Percentiles rank a stretch among this genome's conserved stretches.
Conservation (phyloP, 2,888 invertebrate genomes). For the Cheilosia soror region DNA sequence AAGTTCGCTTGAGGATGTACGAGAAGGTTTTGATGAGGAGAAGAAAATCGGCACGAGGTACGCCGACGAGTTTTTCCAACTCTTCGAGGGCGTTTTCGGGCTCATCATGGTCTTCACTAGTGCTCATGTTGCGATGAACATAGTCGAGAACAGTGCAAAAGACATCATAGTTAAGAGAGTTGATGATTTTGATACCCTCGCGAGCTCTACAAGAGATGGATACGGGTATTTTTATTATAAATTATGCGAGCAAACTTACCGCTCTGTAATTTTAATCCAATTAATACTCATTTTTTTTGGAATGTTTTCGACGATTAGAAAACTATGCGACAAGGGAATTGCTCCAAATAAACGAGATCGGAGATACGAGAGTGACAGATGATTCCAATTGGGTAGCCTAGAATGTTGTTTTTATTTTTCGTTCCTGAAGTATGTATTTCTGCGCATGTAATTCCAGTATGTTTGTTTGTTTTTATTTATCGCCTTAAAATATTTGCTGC, state of each 20-base stretch:
- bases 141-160: conserved; percentile 82
- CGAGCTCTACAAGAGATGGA: conserved; percentile 79
- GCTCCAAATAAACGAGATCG: conserved; percentile 41
- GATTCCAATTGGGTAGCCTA: neutral
- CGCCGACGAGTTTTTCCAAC: conserved; percentile 82
- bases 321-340: neutral
- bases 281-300: conserved; percentile 78
- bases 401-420: neutral
- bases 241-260: conserved; percentile 70
- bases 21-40: conserved; percentile 83
- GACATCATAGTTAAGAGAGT: conserved; percentile 81
- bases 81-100: conserved; percentile 82
- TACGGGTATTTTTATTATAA: neutral
- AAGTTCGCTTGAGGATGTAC: conserved; percentile 84
- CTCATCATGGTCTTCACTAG: conserved; percentile 77
- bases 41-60: conserved; percentile 81
- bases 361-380: neutral
- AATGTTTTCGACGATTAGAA: neutral
- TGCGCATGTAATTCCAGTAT: neutral
- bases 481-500: neutral
- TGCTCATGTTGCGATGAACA: conserved; percentile 83
- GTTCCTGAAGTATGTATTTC: neutral
- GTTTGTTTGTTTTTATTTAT: neutral
- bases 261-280: conserved; percentile 81
- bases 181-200: conserved; percentile 83